A percentile compares a stretch with the other conserved stretches of the same genome.
These are phyloP conservation scores for Limnephilus marmoratus DNA, from an alignment of 2,888 invertebrate genomes.

Conservation along the genomic window DNA sequence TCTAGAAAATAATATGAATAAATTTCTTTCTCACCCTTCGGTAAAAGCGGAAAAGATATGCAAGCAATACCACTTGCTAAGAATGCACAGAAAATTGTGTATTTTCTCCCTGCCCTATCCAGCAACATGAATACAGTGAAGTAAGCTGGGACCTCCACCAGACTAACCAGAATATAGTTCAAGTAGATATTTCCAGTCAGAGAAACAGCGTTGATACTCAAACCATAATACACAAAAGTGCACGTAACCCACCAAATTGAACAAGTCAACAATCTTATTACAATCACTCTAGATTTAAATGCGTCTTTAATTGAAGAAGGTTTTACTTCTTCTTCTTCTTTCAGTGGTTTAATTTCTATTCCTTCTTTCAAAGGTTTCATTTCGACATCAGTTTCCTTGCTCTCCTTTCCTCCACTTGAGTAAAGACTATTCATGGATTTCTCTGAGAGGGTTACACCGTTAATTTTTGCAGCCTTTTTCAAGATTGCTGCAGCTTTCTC, in stretches of 20 bases:
- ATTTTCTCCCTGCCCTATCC: slow-evolving; percentile 79
- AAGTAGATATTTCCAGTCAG: slow-evolving; percentile 86
- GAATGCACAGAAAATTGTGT: slow-evolving; percentile 78
- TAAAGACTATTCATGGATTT: slow-evolving; percentile 65
- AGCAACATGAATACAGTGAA: slow-evolving; percentile 77
- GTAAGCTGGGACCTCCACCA: slow-evolving; percentile 83
- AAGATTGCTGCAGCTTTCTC: slow-evolving; percentile 81
- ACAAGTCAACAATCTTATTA: slow-evolving; percentile 79
- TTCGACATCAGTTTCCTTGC: slow-evolving; percentile 41
- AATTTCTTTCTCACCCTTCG: slow-evolving; percentile 71
- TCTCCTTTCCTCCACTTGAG: slow-evolving; percentile 49
- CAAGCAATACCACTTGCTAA: slow-evolving; percentile 79
- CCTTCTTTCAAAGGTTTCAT: slow-evolving; percentile 50
- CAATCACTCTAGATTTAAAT: slow-evolving; percentile 75
- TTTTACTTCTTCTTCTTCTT: slow-evolving; percentile 48
- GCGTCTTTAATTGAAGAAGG: slow-evolving; percentile 71
- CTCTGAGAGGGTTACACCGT: slow-evolving; percentile 68
- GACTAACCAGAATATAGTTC: slow-evolving; percentile 83
- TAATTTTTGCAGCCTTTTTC: slow-evolving; percentile 78
- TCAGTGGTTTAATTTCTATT: slow-evolving; percentile 37
- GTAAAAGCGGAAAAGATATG: slow-evolving; percentile 78
- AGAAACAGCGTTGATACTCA: slow-evolving; percentile 86
- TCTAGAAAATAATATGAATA: not conserved
- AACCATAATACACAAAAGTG: slow-evolving; percentile 88
- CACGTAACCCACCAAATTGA: slow-evolving; percentile 90